Base-by-base conservation (phyloP, 2,888 invertebrate species). In the Limnephilus rhombicus region DNA sequence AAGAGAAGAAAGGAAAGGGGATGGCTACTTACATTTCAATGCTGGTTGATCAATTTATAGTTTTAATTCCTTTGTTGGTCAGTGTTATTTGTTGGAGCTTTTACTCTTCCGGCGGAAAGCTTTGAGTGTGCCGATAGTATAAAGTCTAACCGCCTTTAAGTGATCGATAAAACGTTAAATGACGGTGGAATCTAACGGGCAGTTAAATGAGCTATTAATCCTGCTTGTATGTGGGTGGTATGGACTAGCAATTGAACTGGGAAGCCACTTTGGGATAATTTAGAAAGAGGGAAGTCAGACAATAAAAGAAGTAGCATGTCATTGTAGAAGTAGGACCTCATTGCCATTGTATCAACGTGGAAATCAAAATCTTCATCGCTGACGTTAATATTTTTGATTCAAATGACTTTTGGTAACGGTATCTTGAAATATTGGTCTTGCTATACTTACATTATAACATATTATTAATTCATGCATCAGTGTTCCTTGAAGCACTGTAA, bases 41-140 rank as follows among this genome's bases (percentile, higher is more conserved):
- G 85, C 24, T 85, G 12, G n/a, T 41, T 85, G 85, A 53, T 85
- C n/a, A 45, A 85, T 41, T 85, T 85, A 85, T 85, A n/a, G 37
- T 12, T n/a, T 24, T 34, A n/a, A 41, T 85, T 85, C 45, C 41
- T 85, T 85, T 85, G 85, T 85, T 41, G 45, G 24, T 7, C 37
- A 12, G 41, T 85, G 41, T n/a, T 85, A 45, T 41, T 37, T 45
- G n/a, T 53, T 53, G 18, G 18, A 18, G 53, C 18, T 41, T 45
- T 85, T 41, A 2, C 45, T 41, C 37, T 85, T 85, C 85, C 85
- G 45, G 85, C 34, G 41, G 31, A 83, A 37, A 18, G 83, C 83
- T 83, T 83, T 83, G 83, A 34, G 83, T 34, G 18, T 37, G 31
- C 83, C 83, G 83, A 37, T 31, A 4, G 18, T 31, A 9, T 31